A percentile compares a stretch with the other conserved stretches of the same genome.
Evolutionary conservation across 2,888 invertebrate species (phyloP).

Genomic region (Pyrgus malvae): DNA sequence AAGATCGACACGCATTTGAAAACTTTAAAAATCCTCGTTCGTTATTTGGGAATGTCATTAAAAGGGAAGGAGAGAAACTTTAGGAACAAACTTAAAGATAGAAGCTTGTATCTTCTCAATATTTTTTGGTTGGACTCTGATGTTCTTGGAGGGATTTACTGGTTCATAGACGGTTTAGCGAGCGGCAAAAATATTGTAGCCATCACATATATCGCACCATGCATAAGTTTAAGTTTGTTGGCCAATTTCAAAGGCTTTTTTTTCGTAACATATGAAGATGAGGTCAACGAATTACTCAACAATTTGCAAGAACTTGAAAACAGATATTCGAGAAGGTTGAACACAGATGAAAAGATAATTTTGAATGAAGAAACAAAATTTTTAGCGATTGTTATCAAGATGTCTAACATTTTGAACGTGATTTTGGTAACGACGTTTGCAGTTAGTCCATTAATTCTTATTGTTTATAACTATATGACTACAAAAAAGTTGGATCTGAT

Average conservation of each 20-base stretch:
- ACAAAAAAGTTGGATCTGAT: conserved; percentile 45
- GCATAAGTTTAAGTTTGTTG: conserved; percentile 41
- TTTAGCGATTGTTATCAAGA: conserved; percentile 45
- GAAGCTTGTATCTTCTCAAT: conserved; percentile 44
- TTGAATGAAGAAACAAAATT: conserved; percentile 41
- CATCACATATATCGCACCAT: conserved; percentile 47
- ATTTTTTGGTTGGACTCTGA: conserved; percentile 47
- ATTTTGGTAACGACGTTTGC: conserved; percentile 43
- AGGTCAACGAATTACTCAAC: conserved; percentile 39
- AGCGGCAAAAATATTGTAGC: conserved; percentile 42
- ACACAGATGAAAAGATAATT: conserved; percentile 33
- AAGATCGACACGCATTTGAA: background rate
- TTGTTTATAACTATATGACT: conserved; percentile 45
- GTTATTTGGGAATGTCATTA: conserved; percentile 44
- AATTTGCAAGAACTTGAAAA: conserved; percentile 43
- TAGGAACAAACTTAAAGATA: conserved; percentile 29
- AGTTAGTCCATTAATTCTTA: conserved; percentile 45
- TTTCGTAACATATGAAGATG: conserved; percentile 37
- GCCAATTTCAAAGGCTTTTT: conserved; percentile 40
- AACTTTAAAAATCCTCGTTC: conserved; percentile 36
- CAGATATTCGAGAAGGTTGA: conserved; percentile 10
- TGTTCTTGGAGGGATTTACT: conserved; percentile 42
- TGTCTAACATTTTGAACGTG: conserved; percentile 43
- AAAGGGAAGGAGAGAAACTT: conserved; percentile 33
- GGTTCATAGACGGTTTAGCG: conserved; percentile 41